Base-by-base conservation (phyloP, 2,797 vertebrate species). In the Enteromius unitaeniatus region DNA sequence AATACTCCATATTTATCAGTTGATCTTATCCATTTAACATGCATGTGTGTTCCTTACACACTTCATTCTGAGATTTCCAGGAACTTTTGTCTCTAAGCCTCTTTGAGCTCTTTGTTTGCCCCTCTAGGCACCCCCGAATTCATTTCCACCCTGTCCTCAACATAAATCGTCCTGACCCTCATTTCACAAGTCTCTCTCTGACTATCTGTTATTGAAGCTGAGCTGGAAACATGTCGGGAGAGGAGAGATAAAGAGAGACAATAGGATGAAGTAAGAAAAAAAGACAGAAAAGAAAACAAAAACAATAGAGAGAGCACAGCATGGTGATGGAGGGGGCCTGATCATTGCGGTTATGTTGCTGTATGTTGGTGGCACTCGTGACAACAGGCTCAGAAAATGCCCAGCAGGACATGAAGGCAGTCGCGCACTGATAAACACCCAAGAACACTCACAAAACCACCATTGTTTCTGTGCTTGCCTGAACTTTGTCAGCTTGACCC, bases 371-470 rank as follows among this genome's bases (percentile, higher is more conserved):
- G 75, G 69, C 40, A 82, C 79, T 84, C 55, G 53, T 86, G 81
- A 83, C 42, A 86, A 65, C 4, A 34, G 37, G 74, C 55, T 82
- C 79, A 88, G 37, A 87, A 76, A 72, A 58, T 74, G 40, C 77
- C 47, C 84, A 87, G 79, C 70, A 79, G 81, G 84, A 86, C 86
- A 84, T 26, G 55, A 69, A 86, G 74, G 74, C 69, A 55, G 78
- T 85, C 81, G 76, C 28, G 60, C 70, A 76, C 83, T 78, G 87
- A 85, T 88, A 87, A 89, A 86, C 81, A 84, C 75, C 86, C 75
- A 81, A 64, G 86, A 84, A 80, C 76, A 82, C 49, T 45, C 70
- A 86, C 81, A 89, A 88, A 89, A 85, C 83, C 85, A 60, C 75
- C 81, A 87, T 84, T 86, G 86, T 89, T 85, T 75, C 69, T 58